Conservation (phyloP, 37 sponge, comb jelly and placozoan genomes). For the Sycon ciliatum region DNA sequence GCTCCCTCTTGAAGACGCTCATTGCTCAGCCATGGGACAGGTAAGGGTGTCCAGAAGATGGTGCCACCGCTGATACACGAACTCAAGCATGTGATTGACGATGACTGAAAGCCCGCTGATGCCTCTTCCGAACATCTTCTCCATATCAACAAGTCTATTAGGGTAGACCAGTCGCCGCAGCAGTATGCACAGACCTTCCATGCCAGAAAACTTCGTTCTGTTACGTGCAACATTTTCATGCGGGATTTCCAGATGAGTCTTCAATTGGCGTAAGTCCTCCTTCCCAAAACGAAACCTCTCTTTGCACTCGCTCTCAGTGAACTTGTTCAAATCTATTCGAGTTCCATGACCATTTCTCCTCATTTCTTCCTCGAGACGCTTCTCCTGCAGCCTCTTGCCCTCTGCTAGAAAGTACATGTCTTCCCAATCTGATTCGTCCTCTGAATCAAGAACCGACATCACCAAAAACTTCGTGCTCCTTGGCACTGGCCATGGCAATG, state of each 20-base stretch:
- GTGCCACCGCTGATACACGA: not conserved
- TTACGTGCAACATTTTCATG: not conserved
- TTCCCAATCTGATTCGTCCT: too few relatives aligned
- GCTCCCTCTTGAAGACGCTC: not conserved
- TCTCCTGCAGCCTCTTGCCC: not conserved
- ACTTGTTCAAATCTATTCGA: not conserved
- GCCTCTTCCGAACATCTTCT: not conserved
- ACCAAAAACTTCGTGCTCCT: too few relatives aligned
- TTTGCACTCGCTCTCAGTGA: not conserved
- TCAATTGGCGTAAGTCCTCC: not conserved
- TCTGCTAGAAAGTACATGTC: too few relatives aligned
- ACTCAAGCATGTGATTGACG: not conserved
- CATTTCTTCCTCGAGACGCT: not conserved
- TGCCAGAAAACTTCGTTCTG: not conserved
- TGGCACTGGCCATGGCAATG: too few relatives aligned
- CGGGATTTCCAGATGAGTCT: not conserved
- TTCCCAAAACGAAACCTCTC: not conserved
- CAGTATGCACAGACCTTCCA: conserved; percentile 2
- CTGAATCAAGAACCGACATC: too few relatives aligned
- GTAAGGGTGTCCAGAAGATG: conserved; percentile 2
- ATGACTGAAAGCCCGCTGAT: not conserved
- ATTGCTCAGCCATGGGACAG: not conserved
- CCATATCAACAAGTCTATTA: not conserved
- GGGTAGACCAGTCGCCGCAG: not conserved
- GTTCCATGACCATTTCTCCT: not conserved